phyloP scores from a whole-genome alignment of 2,113 vertebrate genomes.

The Nycticryphes semicollaris region DNA sequence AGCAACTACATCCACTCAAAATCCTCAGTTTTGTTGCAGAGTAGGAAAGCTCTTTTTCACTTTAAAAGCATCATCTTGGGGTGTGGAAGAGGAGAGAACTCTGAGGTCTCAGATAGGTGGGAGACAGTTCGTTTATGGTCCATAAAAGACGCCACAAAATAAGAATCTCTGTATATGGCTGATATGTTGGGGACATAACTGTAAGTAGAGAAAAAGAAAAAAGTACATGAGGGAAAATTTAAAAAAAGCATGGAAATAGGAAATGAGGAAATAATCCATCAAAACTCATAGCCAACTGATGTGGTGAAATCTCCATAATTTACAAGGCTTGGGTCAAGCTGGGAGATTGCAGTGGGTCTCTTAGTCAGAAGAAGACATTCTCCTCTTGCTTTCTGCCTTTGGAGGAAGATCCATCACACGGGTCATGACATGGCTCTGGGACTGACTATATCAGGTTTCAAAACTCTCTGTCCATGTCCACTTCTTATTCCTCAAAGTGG shows the following conservation, averaged over 20 bases:
- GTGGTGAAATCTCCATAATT: neutral
- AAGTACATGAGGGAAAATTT: neutral
- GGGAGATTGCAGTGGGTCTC: neutral
- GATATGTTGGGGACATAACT: neutral
- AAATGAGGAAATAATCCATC: neutral
- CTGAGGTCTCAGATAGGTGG: neutral
- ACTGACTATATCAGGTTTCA: neutral
- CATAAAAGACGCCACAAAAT: neutral
- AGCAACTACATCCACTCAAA: neutral
- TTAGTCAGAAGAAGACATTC: neutral
- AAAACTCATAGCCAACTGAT: neutral
- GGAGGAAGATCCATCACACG: accelerated
- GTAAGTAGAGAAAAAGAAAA: neutral
- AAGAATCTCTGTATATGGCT: neutral
- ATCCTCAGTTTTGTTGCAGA: neutral
- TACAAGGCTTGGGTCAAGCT: neutral
- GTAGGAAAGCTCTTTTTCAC: neutral
- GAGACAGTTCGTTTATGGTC: neutral
- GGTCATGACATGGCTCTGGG: neutral
- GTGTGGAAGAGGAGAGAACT: neutral
- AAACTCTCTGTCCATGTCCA: neutral
- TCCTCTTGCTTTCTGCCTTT: neutral
- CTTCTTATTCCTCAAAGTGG: neutral
- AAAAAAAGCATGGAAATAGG: neutral
- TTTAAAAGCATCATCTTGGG: neutral